These are phyloP conservation scores for Dolomedes plantarius DNA, from an alignment of 2,888 invertebrate genomes.

Conservation along the genomic window DNA sequence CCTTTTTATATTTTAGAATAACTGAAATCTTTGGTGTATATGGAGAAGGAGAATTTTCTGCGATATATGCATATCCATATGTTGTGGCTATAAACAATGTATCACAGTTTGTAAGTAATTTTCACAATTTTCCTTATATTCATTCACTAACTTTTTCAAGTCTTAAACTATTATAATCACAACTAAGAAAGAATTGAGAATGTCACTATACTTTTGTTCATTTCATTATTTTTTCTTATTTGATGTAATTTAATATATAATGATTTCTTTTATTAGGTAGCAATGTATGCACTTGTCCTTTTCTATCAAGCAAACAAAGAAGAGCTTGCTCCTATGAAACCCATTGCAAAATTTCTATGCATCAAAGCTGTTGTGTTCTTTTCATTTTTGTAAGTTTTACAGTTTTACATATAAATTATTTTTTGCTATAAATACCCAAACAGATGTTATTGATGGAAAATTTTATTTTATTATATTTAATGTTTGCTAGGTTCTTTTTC, in stretches of 20 bases:
- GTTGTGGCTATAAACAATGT: conserved; percentile 91
- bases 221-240: no score
- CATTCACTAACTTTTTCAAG: no score
- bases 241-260: no score
- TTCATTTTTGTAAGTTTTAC: conserved; percentile 92
- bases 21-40: conserved; percentile 91
- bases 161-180: no score
- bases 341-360: conserved; percentile 95
- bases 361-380: conserved; percentile 98
- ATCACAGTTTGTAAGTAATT: conserved; percentile 86
- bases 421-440: no score
- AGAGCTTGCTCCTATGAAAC: conserved; percentile 93
- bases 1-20: conserved; percentile 85
- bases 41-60: conserved; percentile 92
- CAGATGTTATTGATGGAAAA: no score
- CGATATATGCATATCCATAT: conserved; percentile 91
- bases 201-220: no score
- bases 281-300: conserved; percentile 96
- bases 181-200: no score
- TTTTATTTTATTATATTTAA: no score
- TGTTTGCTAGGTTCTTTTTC: no score
- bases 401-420: background rate
- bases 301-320: conserved; percentile 93
- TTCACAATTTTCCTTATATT: background rate
- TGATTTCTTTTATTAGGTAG: no score